Percentiles rank a stretch among this genome's conserved stretches.
Conservation (phyloP, 2,888 invertebrate species). For the Apantesis nais region DNA sequence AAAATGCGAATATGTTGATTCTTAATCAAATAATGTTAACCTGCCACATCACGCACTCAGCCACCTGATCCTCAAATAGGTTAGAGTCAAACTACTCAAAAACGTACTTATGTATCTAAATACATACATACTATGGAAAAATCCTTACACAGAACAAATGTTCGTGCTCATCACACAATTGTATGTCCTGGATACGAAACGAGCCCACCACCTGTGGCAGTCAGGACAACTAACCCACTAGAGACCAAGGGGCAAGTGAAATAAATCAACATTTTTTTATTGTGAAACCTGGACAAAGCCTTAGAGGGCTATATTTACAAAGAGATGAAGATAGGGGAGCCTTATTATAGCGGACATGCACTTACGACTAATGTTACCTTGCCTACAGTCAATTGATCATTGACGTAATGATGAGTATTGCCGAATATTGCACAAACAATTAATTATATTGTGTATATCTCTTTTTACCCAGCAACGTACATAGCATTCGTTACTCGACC, state of each 20-base stretch:
- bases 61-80: not conserved
- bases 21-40: not conserved
- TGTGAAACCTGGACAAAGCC: slow-evolving; percentile 40
- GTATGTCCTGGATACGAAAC: not conserved
- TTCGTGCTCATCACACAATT: not conserved
- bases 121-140: not conserved
- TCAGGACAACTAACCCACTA: not conserved
- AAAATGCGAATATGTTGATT: not conserved
- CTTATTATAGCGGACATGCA: slow-evolving; percentile 61
- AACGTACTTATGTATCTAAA: not conserved
- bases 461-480: slow-evolving; percentile 37
- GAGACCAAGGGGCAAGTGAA: not conserved
- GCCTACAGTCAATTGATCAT: slow-evolving; percentile 59
- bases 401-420: slow-evolving; percentile 82
- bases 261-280: not conserved
- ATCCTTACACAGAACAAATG: not conserved
- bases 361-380: slow-evolving; percentile 70
- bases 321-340: slow-evolving; percentile 44
- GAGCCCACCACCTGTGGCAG: not conserved
- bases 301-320: slow-evolving; percentile 55
- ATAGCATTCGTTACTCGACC: slow-evolving; percentile 23
- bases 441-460: slow-evolving; percentile 41
- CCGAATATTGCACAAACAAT: slow-evolving; percentile 80
- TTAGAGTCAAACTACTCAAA: not conserved
- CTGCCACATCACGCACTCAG: not conserved